These are phyloP conservation scores for Diglossa brunneiventris DNA, from an alignment of 2,113 vertebrate species.

Conservation along the genomic window DNA sequence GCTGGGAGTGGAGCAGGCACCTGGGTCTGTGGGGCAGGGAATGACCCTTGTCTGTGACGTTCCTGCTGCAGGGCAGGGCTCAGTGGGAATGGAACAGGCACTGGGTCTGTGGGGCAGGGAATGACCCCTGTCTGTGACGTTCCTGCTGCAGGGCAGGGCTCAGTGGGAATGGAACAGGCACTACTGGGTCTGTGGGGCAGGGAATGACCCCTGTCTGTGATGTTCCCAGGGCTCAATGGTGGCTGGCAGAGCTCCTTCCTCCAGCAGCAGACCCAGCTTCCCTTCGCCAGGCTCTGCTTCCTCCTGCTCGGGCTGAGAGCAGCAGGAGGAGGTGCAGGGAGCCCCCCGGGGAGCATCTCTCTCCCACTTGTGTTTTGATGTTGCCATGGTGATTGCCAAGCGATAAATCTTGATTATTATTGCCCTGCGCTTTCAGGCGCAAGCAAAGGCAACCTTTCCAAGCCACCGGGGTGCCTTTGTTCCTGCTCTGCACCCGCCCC, in stretches of 20 bases:
- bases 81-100: neutral
- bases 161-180: too few relatives aligned
- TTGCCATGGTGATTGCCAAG: slow-evolving; percentile 78
- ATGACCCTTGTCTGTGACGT: rapidly evolving
- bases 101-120: too few relatives aligned
- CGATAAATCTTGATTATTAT: slow-evolving; percentile 72
- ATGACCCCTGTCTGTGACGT: too few relatives aligned
- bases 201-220: rapidly evolving
- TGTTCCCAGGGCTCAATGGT: rapidly evolving
- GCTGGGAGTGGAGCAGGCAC: rapidly evolving
- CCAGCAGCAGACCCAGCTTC: rapidly evolving
- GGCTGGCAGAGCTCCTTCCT: neutral
- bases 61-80: neutral
- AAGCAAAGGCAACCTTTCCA: slow-evolving; percentile 23
- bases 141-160: too few relatives aligned
- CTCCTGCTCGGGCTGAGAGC: neutral
- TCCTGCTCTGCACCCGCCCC: neutral
- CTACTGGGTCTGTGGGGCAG: too few relatives aligned
- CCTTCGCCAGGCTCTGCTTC: neutral
- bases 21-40: rapidly evolving
- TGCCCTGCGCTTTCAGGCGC: slow-evolving; percentile 58
- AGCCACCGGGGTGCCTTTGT: neutral
- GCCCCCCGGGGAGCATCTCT: slow-evolving; percentile 31
- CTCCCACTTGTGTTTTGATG: slow-evolving; percentile 71
- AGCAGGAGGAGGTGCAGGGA: neutral